Evolutionary conservation across 2,888 invertebrate species (phyloP).

Genomic region (Mythimna impura): DNA sequence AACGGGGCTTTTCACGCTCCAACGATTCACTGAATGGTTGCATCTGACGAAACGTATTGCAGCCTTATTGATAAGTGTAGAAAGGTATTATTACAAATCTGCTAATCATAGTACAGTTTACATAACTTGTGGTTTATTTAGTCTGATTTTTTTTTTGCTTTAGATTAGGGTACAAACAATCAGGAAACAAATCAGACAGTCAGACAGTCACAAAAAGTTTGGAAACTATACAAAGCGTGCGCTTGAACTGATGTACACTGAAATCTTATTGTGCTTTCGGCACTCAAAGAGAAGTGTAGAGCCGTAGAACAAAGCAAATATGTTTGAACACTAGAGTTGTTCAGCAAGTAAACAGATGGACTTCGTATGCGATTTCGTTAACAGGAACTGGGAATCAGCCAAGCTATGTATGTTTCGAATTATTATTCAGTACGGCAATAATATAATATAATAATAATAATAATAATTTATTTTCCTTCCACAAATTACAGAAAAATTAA

Average conservation of each 20-base stretch:
- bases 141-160: conserved; percentile 11
- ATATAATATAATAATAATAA: no score
- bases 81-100: conserved; percentile 58
- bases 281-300: conserved; percentile 17
- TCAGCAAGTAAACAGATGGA: conserved; percentile 40
- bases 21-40: conserved; percentile 73
- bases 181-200: conserved; percentile 39
- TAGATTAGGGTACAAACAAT: conserved; percentile 7
- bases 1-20: conserved; percentile 83
- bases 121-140: conserved; percentile 33
- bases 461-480: no score
- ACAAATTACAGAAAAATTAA: no score
- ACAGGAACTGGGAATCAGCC: conserved; percentile 14
- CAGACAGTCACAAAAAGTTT: conserved; percentile 50
- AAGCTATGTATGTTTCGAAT: conserved; percentile 10
- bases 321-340: conserved; percentile 36
- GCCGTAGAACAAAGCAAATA: conserved; percentile 39
- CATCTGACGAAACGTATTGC: conserved; percentile 65
- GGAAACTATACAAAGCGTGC: conserved; percentile 36
- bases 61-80: conserved; percentile 53
- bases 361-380: conserved; percentile 30
- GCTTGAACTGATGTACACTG: conserved; percentile 19
- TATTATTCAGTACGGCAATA: conserved; percentile 21
- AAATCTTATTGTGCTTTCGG: conserved; percentile 42
- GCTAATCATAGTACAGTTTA: conserved; percentile 45